Base-by-base conservation (phyloP, 2,113 vertebrate species). In the Neolamprologus devosi region DNA sequence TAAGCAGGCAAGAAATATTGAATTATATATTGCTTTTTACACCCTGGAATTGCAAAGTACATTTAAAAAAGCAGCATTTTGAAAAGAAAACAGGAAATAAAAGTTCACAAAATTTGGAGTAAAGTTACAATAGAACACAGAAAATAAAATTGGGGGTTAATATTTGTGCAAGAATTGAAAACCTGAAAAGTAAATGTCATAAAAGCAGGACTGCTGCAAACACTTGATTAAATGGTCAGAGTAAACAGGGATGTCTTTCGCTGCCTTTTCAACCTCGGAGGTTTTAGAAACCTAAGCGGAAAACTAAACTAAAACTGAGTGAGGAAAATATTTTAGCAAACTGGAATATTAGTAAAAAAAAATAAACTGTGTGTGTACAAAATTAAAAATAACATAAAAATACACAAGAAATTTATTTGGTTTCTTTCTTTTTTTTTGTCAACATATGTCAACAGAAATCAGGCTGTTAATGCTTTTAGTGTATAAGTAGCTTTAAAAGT, bases 201-300 rank as follows among this genome's bases (percentile, higher is more conserved):
- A 47, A 47, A 73, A 17, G 68, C 68, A 47, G 14, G 42, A 75
- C 21, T 75, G 21, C 21, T 73, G 68, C 21, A 42, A 45, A 73
- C 37, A 4, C 21, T 23, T 45, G 13, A 16, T 6, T 70, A 21
- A 70, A 23, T 23, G 1, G 12, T 0, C 1, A 16, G 37, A 26
- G 21, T 13, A 68, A 40, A 13, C 10, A 13, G 35, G 7, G 6
- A 21, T 12, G 4, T 40, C 63, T 37, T 37, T 5, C 11, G 1
- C 63, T 37, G 33, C 1, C 19, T 45, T 45, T 45, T 45, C 37
- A 33, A 33, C 28, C 28, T 19, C 3, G 0, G 58, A 19, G 28
- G 28, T 63, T 63, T 33, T 33, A 33, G 28, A 33, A 63, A 63
- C 0, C 0, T 11, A 11, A 11, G 58, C 3, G 1, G 58, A 63